Base-by-base conservation (phyloP, 2,113 vertebrate genomes). In the Colistium nudipinnis region DNA sequence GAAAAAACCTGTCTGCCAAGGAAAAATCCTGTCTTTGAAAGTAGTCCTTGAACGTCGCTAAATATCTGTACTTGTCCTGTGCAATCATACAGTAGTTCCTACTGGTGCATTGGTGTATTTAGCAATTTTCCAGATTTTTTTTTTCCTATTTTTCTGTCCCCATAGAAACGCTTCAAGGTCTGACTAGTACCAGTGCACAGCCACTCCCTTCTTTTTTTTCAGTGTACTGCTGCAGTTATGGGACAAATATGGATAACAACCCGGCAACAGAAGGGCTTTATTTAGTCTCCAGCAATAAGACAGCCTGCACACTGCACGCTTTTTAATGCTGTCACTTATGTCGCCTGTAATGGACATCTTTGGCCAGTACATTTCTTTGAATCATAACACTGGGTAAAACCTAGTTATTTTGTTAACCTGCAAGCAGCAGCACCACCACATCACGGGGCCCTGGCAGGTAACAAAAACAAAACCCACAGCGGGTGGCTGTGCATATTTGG, bases 231-330 rank as follows among this genome's bases (percentile, higher is more conserved):
- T 48, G 64, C 69, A 60, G 36, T 70, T 76, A 80, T 65, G 53
- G 61, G 36, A 77, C 69, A 61, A 66, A 74, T 74, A 39, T 74
- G 68, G 69, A 64, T 30, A 57, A 67, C 68, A 74, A 70, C 69
- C 74, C 57, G 73, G 78, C 80, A 83, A 85, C 84, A 85, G 53
- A 69, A 53, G 68, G 53, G 75, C 76, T 87, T 83, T 70, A 73
- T 82, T 82, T 79, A 81, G 74, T 72, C 63, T 68, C 56, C 47
- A 14, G 60, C 38, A 64, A 39, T 53, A 66, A 48, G 30, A 63
- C 69, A n/a, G 53, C n/a, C 57, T 19, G 45, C 48, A 45, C 51
- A 19, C 38, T 24, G 54, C 45, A 27, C 53, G n/a, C n/a, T n/a
- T 41, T 22, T 41, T 22, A 44, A 16, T 24, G 13, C 51, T 54